Base-by-base conservation (phyloP, 2,888 invertebrate species). In the Sesamia inferens region DNA sequence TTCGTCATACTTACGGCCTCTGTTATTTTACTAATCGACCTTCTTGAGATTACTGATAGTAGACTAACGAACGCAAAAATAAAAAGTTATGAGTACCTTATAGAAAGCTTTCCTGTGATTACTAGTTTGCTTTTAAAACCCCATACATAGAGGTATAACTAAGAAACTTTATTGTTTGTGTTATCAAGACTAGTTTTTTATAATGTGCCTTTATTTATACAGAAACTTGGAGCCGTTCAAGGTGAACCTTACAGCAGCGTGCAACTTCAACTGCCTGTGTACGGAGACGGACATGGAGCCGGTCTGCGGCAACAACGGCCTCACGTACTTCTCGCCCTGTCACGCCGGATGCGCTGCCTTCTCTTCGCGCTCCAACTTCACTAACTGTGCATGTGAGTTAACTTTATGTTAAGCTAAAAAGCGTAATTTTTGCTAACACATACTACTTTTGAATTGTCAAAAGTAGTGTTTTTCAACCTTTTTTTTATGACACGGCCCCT, bases 261-360 rank as follows among this genome's bases (percentile, higher is more conserved):
- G 99, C 95, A 99, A 99, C 96, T 98, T 98, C 94, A 98, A 98
- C 92, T 99, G 99, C 94, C 97, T 98, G 90, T 99, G 99, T 93
- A 97, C 98, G 65, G 98, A 98, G 95, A 98, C 97, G 73, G 98
- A 98, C 93, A 98, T 98, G 90, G 98, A 98, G 94, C 99, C 99
- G 8, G 98, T 99, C 75, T 99, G 99, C 94, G 99, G 99, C 66
- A 98, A 98, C 94, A 98, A 99, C 92, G 98, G 99, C 47, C 97
- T 99, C 83, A 98, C 99, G 13, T 99, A 99, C 96, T 99, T 99
- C 95, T 99, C 99, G 86, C 99, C 99, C 14, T 99, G 99, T 93
- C 99, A 98, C 95, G 99, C 99, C 68, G 99, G 99, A 74, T 99
- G 99, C 93, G 98, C 98, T 68, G 98, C 97, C 76, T 98, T 98